A percentile compares a stretch with the other conserved stretches of the same genome.
phyloP scores from a whole-genome alignment of 2,113 vertebrate species.

The Apeltes quadracus region DNA sequence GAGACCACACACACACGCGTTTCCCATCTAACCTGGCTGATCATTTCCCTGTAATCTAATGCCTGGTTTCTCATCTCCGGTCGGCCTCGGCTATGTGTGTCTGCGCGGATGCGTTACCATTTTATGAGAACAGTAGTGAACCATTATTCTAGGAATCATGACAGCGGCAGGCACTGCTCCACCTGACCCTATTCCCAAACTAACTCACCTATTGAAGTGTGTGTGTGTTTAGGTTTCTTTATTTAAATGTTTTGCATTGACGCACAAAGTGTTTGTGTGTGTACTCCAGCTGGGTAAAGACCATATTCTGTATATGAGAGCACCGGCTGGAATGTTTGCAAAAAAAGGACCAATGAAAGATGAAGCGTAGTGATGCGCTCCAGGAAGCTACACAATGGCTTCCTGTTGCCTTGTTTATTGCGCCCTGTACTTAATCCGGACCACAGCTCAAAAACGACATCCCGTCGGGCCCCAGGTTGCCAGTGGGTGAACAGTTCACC shows the following conservation, averaged over 20 bases:
- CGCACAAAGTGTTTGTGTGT: conserved; percentile 9
- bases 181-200: neutral
- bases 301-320: neutral
- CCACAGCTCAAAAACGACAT: too few species aligned
- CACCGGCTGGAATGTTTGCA: too few species aligned
- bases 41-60: conserved; percentile 57
- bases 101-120: neutral
- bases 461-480: too few species aligned
- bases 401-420: too few species aligned
- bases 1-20: neutral
- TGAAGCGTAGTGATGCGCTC: too few species aligned
- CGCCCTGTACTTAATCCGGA: too few species aligned
- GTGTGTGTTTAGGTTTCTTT: neutral
- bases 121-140: conserved; percentile 3
- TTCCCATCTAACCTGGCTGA: conserved; percentile 37
- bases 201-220: neutral
- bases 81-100: conserved; percentile 5
- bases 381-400: too few species aligned
- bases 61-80: conserved; percentile 38
- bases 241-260: conserved; percentile 21
- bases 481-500: too few species aligned
- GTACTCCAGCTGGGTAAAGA: neutral
- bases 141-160: neutral
- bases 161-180: neutral
- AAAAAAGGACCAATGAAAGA: too few species aligned